A percentile compares a stretch with the other conserved stretches of the same genome.
Conservation (phyloP, 2,113 vertebrate genomes). For the Apaloderma vittatum region DNA sequence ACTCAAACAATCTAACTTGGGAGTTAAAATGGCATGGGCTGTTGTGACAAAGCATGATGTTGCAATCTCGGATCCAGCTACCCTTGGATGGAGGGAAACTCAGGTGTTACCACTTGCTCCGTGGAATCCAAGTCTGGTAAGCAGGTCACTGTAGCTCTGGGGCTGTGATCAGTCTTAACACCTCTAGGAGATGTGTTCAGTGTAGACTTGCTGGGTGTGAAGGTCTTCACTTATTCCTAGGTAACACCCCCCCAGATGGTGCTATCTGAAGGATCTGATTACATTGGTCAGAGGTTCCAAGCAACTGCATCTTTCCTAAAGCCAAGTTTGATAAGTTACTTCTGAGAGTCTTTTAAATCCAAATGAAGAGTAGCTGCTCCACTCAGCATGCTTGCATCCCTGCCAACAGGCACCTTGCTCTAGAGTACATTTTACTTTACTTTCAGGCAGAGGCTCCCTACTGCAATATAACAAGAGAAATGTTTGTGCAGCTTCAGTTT, state of each 20-base stretch:
- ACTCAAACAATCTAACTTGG: neutral
- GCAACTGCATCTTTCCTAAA: neutral
- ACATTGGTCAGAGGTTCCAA: neutral
- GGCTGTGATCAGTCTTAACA: neutral
- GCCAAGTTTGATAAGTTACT: neutral
- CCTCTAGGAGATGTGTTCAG: neutral
- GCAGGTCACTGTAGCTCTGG: neutral
- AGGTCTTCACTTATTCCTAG: neutral
- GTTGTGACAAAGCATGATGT: neutral
- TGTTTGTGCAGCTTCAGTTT: neutral
- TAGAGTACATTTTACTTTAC: neutral
- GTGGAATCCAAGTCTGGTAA: neutral
- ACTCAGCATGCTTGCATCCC: rapidly evolving
- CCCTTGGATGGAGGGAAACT: neutral
- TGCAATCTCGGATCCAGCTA: rapidly evolving
- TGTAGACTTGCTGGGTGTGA: neutral
- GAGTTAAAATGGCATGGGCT: neutral
- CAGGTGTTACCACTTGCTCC: neutral
- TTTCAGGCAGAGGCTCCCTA: neutral
- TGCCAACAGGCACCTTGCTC: neutral
- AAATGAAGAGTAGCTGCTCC: neutral
- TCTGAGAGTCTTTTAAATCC: neutral
- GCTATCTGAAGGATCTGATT: neutral
- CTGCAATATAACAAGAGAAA: too few species aligned
- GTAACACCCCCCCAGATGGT: too few species aligned